These are phyloP conservation scores for Odontocerum albicorne DNA, from an alignment of 2,888 invertebrate species.

Conservation along the genomic window DNA sequence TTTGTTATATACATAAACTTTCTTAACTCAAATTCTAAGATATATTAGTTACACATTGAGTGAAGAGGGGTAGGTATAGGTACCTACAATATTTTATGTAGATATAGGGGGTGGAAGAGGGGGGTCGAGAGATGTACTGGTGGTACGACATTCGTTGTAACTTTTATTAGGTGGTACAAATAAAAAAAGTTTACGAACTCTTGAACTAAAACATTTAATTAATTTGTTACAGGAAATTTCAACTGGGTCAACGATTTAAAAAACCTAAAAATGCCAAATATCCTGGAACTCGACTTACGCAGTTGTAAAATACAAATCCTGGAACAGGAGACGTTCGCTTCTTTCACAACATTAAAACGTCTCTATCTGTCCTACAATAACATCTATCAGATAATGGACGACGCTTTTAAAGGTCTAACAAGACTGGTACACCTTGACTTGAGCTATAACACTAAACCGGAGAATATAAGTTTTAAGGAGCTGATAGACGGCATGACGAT, in stretches of 20 bases:
- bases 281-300: slow-evolving; percentile 60
- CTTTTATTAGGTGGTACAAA: too few relatives aligned
- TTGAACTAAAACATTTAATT: neutral
- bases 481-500: slow-evolving; percentile 42
- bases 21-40: too few relatives aligned
- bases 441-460: slow-evolving; percentile 48
- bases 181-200: too few relatives aligned
- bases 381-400: slow-evolving; percentile 46
- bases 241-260: slow-evolving; percentile 31
- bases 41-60: too few relatives aligned
- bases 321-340: slow-evolving; percentile 47
- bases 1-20: too few relatives aligned
- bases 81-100: too few relatives aligned
- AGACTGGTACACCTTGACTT: slow-evolving; percentile 56
- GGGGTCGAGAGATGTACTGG: too few relatives aligned
- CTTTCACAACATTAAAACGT: slow-evolving; percentile 50
- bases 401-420: slow-evolving; percentile 47
- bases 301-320: slow-evolving; percentile 56
- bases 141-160: too few relatives aligned
- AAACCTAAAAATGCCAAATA: slow-evolving; percentile 40
- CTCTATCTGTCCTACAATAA: slow-evolving; percentile 59
- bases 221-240: slow-evolving; percentile 20
- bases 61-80: too few relatives aligned
- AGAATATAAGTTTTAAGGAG: slow-evolving; percentile 35
- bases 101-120: too few relatives aligned